These are phyloP conservation scores for Zeus faber DNA, from an alignment of 2,113 vertebrate species.

Conservation along the genomic window DNA sequence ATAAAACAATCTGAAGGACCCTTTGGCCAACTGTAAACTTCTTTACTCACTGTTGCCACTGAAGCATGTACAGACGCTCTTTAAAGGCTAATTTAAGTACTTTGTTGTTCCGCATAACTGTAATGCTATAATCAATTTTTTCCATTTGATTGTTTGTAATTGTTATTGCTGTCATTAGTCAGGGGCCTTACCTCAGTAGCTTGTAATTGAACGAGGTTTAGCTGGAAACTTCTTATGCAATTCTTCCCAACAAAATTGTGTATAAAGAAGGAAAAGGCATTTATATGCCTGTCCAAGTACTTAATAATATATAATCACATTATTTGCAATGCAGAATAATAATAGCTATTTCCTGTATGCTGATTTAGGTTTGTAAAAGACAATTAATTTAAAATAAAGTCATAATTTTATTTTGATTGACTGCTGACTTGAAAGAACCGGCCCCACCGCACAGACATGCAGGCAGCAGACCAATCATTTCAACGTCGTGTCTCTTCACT, in stretches of 20 bases:
- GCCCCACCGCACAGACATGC: slow-evolving; percentile 10
- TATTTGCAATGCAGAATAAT: slow-evolving; percentile 67
- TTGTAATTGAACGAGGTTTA: slow-evolving; percentile 67
- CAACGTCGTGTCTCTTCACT: slow-evolving; percentile 5
- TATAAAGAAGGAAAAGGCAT: slow-evolving; percentile 61
- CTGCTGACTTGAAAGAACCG: slow-evolving; percentile 33
- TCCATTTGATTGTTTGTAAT: slow-evolving; percentile 57
- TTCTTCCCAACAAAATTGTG: slow-evolving; percentile 45
- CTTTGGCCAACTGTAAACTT: slow-evolving; percentile 59
- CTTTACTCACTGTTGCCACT: slow-evolving; percentile 47
- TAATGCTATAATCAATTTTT: slow-evolving; percentile 64
- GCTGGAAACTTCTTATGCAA: slow-evolving; percentile 63
- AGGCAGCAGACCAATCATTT: neutral
- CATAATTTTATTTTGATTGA: slow-evolving; percentile 50
- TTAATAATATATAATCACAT: slow-evolving; percentile 73
- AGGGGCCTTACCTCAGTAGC: slow-evolving; percentile 76
- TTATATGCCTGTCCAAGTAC: slow-evolving; percentile 66
- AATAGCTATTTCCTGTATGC: slow-evolving; percentile 71
- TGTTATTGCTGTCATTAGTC: slow-evolving; percentile 58
- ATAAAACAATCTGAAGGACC: slow-evolving; percentile 49
- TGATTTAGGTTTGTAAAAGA: slow-evolving; percentile 74
- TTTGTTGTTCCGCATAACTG: slow-evolving; percentile 68
- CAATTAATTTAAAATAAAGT: slow-evolving; percentile 75
- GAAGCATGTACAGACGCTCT: slow-evolving; percentile 71
- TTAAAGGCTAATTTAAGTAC: slow-evolving; percentile 73